Evolutionary conservation across 2,888 invertebrate species (phyloP), one percentile per base, ranked within the genome.

Genomic region (Ganaspis brasiliensis): DNA sequence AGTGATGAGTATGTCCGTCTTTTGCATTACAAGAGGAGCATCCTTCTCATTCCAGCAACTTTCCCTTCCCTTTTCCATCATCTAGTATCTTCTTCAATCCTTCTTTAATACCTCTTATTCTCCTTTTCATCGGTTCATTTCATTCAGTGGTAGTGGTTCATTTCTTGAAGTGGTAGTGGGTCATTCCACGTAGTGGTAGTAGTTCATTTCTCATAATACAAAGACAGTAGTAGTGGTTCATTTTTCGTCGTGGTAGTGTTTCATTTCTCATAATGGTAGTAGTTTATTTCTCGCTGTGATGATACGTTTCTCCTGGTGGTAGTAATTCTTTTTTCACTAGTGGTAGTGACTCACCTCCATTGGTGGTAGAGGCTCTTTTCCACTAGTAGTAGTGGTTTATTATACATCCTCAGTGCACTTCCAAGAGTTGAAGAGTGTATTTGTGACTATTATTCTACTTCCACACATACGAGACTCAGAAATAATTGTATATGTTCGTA

Each of bases 341-440:
- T 31, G 31, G 2, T 31, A 31, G 31, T 31, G 31, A 31, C 6
- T 4, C 6, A 31, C 3, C 6, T 31, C 31, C 31, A 2, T 4
- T 31, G 6, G 31, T 31, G 31, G 31, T 31, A 31, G 2, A 31
- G 3, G 6, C 2, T 31, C 31, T 6, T 31, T 31, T 31, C 31
- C 37, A 67, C 67, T 70, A n/a, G 78, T 73, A 70, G 82, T 79
- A 81, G 82, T 79, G 81, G 83, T 85, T 86, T 84, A 82, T 87
- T 85, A 84, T 86, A 84, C 78, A 82, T 79, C 79, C 77, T 74
- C 77, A 79, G 79, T 73, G 72, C 73, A 84, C 81, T 77, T 82
- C 70, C 31, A 70, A 6, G 56, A 26, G 24, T 21, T 57, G 21
- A 24, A 21, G 24, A 26, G 6, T 21, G n/a, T 70, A 31, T 40